Evolutionary conservation across 2,888 invertebrate species (phyloP), one percentile per base, ranked within the genome.

Genomic region (Erebia palarica): DNA sequence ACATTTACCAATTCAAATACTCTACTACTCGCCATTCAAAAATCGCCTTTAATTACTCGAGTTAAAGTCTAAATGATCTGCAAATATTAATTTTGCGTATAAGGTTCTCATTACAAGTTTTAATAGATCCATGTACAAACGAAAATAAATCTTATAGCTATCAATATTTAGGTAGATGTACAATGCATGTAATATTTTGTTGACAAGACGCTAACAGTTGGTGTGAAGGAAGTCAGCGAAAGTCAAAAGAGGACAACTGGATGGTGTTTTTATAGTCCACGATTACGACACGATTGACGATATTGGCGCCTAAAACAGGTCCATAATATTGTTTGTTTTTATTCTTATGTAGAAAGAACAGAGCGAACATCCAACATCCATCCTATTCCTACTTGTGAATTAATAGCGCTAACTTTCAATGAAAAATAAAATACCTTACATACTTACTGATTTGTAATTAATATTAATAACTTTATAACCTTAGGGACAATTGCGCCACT

Each of bases 201-300:
- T 42, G 55, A 66, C 53, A 47, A 49, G 47, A 57, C 16, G 60
- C 70, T 70, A 57, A 66, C 49, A 66, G 70, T 65, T 47, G 36
- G 36, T 36, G 36, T 36, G 70, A 65, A 65, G 60, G 65, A 70
- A 70, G 70, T 70, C 70, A 70, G 70, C 70, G 70, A 70, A 70
- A 70, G 70, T 59, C 57, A 59, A 70, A 70, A 70, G 70, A 70
- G 70, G 55, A 60, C 70, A 66, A 66, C 55, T 66, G 49, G 7
- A 11, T 27, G 21, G 16, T 49, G n/a, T 58, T 14, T 66, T 59
- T 67, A 59, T 16, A 59, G 1, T 3, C 21, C 44, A 67, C 67
- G 67, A 67, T 27, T n/a, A 49, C 59, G 58, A 59, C 49, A 27
- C 67, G 67, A n/a, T n/a, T n/a, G n/a, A n/a, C n/a, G n/a, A 59